phyloP scores from a whole-genome alignment of 2,113 vertebrate species.

The Bubalus kerabau region DNA sequence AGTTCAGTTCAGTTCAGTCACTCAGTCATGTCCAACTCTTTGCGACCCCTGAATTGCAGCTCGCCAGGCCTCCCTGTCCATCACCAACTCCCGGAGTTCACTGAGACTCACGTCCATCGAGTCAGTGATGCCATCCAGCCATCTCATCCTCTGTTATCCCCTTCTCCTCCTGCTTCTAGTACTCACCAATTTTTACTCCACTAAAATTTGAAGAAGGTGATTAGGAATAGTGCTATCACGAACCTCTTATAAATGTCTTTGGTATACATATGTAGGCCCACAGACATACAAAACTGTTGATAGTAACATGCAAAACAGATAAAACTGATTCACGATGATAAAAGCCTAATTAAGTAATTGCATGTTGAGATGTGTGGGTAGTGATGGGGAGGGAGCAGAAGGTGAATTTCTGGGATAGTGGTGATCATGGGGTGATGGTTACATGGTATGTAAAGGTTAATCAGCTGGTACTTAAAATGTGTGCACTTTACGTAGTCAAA shows the following conservation, averaged over 20 bases:
- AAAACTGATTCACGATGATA: not conserved
- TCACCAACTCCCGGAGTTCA: too few species aligned
- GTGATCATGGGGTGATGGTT: not conserved
- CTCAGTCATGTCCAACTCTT: too few species aligned
- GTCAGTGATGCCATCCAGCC: too few species aligned
- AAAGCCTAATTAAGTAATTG: not conserved
- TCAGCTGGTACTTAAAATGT: not conserved
- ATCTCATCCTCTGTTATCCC: too few species aligned
- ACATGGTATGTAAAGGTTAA: not conserved
- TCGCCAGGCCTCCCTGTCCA: too few species aligned
- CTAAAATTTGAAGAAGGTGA: not conserved
- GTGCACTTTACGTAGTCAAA: not conserved
- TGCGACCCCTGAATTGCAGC: too few species aligned
- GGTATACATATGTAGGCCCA: not conserved
- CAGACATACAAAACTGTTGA: not conserved
- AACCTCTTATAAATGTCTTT: not conserved
- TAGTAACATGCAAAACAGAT: not conserved
- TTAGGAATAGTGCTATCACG: not conserved
- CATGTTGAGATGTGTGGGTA: not conserved
- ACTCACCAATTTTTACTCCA: not conserved
- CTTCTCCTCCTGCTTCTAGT: not conserved
- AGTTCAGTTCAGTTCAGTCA: too few species aligned
- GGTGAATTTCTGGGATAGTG: not conserved
- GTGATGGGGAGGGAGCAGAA: not conserved
- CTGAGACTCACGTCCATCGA: too few species aligned